Conservation (phyloP, 2,888 invertebrate species). For the Diaperis boleti region DNA sequence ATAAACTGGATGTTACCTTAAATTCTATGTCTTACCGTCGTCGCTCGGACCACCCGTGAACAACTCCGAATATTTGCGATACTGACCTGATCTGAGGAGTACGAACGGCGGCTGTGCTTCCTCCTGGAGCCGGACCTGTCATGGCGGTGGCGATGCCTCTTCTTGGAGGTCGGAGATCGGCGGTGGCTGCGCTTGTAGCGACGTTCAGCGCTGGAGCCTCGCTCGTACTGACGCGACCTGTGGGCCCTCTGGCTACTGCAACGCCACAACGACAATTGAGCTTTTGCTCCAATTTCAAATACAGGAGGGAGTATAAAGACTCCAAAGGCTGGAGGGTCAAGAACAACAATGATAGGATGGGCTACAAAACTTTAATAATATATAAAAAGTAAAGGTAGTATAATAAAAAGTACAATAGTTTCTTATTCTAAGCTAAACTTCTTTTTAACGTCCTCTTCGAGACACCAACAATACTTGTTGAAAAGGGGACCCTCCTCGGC, state of each 20-base stretch:
- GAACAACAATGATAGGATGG: background rate
- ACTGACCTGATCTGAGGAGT: constrained; percentile 67
- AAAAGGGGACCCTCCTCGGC: constrained; percentile 69
- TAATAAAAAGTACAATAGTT: too few relatives aligned
- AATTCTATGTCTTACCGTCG: constrained; percentile 42
- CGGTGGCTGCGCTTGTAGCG: constrained; percentile 89
- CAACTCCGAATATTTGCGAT: constrained; percentile 36
- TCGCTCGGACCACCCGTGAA: constrained; percentile 33
- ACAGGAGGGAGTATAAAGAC: background rate
- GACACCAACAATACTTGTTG: constrained; percentile 76
- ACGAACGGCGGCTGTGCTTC: constrained; percentile 66
- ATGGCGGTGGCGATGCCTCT: constrained; percentile 78
- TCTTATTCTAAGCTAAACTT: constrained; percentile 67
- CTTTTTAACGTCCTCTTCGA: constrained; percentile 69
- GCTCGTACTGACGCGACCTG: constrained; percentile 74
- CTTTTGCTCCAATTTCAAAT: too few relatives aligned
- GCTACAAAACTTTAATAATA: background rate
- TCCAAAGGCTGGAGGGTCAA: background rate
- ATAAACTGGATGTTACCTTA: constrained; percentile 16
- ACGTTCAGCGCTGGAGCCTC: constrained; percentile 82
- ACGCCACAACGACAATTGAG: constrained; percentile 45
- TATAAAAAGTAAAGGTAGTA: too few relatives aligned
- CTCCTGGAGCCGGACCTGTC: constrained; percentile 65
- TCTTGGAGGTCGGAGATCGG: constrained; percentile 83
- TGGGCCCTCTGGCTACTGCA: constrained; percentile 73